These are phyloP conservation scores for Heliothis subflexa DNA, from an alignment of 1,140 invertebrate genomes.

Conservation along the genomic window DNA sequence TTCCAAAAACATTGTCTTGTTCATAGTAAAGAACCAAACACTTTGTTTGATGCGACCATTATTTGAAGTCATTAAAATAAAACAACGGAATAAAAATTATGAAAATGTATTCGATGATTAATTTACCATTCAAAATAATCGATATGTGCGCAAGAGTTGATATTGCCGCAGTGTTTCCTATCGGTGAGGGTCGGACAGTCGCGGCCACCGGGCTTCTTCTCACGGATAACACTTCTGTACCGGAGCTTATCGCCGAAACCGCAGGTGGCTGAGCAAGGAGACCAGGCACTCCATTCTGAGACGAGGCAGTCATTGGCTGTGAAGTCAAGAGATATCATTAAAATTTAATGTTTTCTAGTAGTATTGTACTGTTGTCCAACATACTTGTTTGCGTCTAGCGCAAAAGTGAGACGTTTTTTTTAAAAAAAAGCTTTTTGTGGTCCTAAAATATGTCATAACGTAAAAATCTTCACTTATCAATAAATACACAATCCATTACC, in stretches of 20 bases:
- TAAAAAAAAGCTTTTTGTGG: too few relatives aligned
- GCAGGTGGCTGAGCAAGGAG: conserved; percentile 89
- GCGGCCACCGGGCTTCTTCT: conserved; percentile 87
- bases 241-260: conserved; percentile 88
- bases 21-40: too few relatives aligned
- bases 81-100: background rate
- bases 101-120: background rate
- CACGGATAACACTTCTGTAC: conserved; percentile 82
- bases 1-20: too few relatives aligned
- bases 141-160: conserved; percentile 73
- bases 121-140: conserved; percentile 77
- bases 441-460: too few relatives aligned
- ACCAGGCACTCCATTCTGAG: conserved; percentile 89
- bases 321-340: conserved; percentile 16
- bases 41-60: too few relatives aligned
- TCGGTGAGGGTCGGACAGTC: conserved; percentile 87
- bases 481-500: too few relatives aligned
- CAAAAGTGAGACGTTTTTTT: too few relatives aligned
- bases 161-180: conserved; percentile 72
- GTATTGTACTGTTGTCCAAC: too few relatives aligned
- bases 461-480: too few relatives aligned
- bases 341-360: too few relatives aligned
- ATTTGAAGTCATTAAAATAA: background rate
- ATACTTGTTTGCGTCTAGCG: too few relatives aligned
- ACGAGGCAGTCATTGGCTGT: conserved; percentile 86